Evolutionary conservation across 2,888 invertebrate genomes (phyloP).

Genomic region (Dolomedes plantarius): DNA sequence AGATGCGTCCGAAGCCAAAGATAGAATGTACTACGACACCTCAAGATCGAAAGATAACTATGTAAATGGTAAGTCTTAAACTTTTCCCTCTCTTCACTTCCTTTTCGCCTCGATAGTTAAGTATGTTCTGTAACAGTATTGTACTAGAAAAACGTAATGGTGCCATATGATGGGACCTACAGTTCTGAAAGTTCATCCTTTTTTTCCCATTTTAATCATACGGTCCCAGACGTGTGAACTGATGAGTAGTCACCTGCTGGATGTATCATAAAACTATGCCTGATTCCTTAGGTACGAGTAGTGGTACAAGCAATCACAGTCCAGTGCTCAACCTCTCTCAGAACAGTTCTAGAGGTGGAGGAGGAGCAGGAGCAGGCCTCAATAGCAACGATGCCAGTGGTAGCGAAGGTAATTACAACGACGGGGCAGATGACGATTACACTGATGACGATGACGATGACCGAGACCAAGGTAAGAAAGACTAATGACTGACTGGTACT

Average conservation of each 20-base stretch:
- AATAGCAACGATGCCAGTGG: slow-evolving; percentile 56
- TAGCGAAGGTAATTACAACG: slow-evolving; percentile 71
- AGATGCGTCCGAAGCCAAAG: slow-evolving; percentile 62
- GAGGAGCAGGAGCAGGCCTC: slow-evolving; percentile 8
- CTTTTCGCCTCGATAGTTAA: too few relatives aligned
- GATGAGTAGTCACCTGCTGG: too few relatives aligned
- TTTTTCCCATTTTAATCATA: too few relatives aligned
- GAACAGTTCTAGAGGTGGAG: slow-evolving; percentile 57
- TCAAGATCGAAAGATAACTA: slow-evolving; percentile 55
- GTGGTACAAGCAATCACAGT: slow-evolving; percentile 53
- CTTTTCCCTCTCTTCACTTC: too few relatives aligned
- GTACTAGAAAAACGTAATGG: too few relatives aligned
- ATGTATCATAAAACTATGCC: too few relatives aligned
- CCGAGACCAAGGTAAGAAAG: slow-evolving; percentile 57
- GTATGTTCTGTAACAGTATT: too few relatives aligned
- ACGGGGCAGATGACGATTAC: slow-evolving; percentile 73
- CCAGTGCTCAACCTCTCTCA: slow-evolving; percentile 71
- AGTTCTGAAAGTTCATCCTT: too few relatives aligned
- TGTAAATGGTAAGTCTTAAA: slow-evolving; percentile 65
- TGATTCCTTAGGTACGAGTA: slow-evolving; percentile 44
- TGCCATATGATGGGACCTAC: too few relatives aligned
- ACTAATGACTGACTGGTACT: too few relatives aligned
- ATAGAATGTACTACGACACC: slow-evolving; percentile 58
- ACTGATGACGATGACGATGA: slow-evolving; percentile 72
- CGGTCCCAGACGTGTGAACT: too few relatives aligned